phyloP scores from a whole-genome alignment of 2,797 vertebrate genomes.

The Vireo griseus region DNA sequence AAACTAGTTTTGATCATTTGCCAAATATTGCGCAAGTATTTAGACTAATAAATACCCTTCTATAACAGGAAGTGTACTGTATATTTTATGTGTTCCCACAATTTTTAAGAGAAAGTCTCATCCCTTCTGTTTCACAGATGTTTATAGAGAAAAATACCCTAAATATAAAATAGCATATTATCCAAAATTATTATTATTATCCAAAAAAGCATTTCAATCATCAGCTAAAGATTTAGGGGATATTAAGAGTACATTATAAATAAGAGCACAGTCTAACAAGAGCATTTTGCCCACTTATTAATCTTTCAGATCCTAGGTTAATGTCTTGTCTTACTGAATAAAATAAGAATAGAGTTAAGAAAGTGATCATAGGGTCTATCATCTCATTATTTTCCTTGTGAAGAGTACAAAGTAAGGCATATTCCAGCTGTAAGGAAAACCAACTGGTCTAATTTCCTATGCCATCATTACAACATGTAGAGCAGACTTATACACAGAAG shows the following conservation, averaged over 20 bases:
- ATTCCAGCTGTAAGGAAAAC: not conserved
- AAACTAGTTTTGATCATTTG: slow-evolving; percentile 55
- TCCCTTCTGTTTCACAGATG: slow-evolving; percentile 52
- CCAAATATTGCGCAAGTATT: slow-evolving; percentile 64
- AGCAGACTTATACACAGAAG: not conserved
- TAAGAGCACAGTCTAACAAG: not conserved
- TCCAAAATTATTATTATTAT: not conserved
- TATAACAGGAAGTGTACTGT: slow-evolving; percentile 58
- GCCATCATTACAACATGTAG: not conserved
- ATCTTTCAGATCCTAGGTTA: not conserved
- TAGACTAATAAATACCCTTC: slow-evolving; percentile 55
- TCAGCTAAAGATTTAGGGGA: not conserved
- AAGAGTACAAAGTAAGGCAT: not conserved
- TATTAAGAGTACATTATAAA: not conserved
- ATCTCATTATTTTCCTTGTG: not conserved
- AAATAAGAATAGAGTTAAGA: not conserved
- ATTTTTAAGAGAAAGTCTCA: slow-evolving; percentile 46
- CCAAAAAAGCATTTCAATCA: not conserved
- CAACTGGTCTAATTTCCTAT: not conserved
- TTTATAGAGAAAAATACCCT: not conserved
- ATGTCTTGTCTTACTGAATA: not conserved
- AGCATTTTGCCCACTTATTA: not conserved
- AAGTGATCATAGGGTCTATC: not conserved
- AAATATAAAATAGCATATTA: not conserved
- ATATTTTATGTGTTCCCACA: slow-evolving; percentile 63